phyloP scores from a whole-genome alignment of 2,888 invertebrate species.

The Hoplodrina blanda region DNA sequence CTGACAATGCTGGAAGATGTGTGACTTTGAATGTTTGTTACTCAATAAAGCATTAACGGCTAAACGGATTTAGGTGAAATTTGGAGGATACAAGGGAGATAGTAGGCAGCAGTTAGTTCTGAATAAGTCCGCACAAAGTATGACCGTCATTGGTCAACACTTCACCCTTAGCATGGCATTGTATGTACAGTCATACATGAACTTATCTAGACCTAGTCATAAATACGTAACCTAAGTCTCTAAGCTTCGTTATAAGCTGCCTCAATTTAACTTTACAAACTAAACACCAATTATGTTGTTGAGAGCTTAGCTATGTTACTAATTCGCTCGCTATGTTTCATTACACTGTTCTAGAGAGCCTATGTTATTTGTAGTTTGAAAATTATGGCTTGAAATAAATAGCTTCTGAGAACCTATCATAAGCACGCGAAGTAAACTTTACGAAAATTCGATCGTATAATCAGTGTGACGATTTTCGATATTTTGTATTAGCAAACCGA shows the following conservation, averaged over 20 bases:
- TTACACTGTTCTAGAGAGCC: conserved; percentile 39
- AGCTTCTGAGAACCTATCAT: background rate
- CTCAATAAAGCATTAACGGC: no score
- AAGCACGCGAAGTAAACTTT: background rate
- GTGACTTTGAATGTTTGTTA: no score
- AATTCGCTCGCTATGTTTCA: conserved; percentile 63
- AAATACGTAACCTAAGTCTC: conserved; percentile 33
- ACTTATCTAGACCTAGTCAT: conserved; percentile 27
- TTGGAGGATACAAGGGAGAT: background rate
- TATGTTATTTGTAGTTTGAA: background rate
- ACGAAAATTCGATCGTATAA: no score
- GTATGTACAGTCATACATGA: no score
- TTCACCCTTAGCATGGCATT: background rate
- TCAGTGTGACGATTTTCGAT: no score
- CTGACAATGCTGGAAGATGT: no score
- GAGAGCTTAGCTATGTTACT: conserved; percentile 56
- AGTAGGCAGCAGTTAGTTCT: background rate
- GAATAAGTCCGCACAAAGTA: no score
- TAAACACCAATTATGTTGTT: conserved; percentile 66
- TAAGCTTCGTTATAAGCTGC: conserved; percentile 47
- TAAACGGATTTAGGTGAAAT: no score
- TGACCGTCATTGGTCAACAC: conserved; percentile 11
- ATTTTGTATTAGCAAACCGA: no score
- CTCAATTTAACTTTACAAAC: conserved; percentile 64
- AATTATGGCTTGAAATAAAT: conserved; percentile 4